Percentiles rank a stretch among this genome's conserved stretches.
Conservation (phyloP, 2,888 invertebrate species). For the Zootermopsis nevadensis region DNA sequence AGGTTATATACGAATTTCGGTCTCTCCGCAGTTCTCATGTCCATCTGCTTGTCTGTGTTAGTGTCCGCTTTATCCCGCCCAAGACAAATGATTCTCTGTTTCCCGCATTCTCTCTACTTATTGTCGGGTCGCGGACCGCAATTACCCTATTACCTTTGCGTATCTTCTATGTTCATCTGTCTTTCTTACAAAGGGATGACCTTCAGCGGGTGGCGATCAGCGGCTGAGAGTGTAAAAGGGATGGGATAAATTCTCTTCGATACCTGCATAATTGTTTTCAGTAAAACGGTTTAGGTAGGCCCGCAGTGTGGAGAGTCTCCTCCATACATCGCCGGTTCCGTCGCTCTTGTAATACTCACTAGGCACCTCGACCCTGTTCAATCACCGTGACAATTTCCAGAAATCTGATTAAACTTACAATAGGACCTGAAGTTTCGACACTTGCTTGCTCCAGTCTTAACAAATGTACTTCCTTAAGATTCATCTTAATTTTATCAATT, state of each 20-base stretch:
- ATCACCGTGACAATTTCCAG: no score
- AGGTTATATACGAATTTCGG: neutral
- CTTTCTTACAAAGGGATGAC: constrained; percentile 3
- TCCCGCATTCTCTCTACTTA: neutral
- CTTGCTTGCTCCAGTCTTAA: no score
- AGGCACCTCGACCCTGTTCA: no score
- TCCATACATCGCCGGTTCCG: no score
- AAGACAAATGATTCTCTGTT: constrained; percentile 13
- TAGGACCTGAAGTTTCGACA: no score
- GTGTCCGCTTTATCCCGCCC: neutral
- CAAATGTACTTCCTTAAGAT: no score
- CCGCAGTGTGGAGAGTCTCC: neutral
- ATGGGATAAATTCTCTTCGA: neutral
- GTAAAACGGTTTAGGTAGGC: neutral
- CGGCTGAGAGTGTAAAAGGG: neutral
- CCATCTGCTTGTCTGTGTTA: neutral
- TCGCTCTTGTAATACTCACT: no score
- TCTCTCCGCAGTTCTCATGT: neutral
- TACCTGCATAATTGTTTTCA: constrained; percentile 1
- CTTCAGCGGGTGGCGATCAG: constrained; percentile 13
- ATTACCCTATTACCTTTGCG: constrained; percentile 23
- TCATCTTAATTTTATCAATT: no score
- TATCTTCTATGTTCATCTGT: neutral
- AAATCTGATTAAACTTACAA: no score
- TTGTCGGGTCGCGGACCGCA: constrained; percentile 27